These are phyloP conservation scores for Geothlypis trichas DNA, from an alignment of 2,113 vertebrate species.

Conservation along the genomic window DNA sequence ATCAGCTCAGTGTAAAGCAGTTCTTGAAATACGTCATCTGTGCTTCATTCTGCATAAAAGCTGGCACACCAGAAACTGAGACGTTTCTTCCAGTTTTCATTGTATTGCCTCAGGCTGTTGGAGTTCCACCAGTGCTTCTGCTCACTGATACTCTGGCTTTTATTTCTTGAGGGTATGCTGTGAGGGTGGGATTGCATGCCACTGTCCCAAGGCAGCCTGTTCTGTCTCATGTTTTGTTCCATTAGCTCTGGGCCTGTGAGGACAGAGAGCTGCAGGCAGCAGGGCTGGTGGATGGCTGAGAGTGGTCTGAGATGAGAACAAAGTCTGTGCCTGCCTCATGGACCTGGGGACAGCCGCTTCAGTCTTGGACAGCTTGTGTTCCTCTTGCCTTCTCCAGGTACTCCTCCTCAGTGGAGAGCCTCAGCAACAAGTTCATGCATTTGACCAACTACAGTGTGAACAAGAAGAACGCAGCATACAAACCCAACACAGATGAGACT, in stretches of 20 bases:
- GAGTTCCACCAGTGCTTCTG: not conserved
- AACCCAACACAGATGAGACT: constrained; percentile 86
- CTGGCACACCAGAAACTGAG: not conserved
- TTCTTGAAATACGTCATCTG: not conserved
- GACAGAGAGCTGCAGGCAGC: not conserved
- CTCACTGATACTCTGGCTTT: not conserved
- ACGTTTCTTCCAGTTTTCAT: not conserved
- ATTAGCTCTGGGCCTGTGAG: not conserved
- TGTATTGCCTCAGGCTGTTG: not conserved
- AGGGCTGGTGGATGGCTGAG: not conserved
- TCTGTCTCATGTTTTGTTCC: not conserved
- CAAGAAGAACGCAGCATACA: constrained; percentile 92
- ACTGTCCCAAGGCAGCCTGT: not conserved
- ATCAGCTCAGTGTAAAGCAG: not conserved
- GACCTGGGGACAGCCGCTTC: not conserved
- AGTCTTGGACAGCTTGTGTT: not conserved
- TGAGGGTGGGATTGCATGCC: not conserved
- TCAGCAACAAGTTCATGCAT: constrained; percentile 96
- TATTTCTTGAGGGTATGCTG: not conserved
- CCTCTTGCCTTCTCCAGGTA: constrained; percentile 76
- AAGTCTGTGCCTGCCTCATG: not conserved
- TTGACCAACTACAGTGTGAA: constrained; percentile 99
- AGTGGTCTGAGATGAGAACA: not conserved
- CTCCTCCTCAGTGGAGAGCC: constrained; percentile 93
- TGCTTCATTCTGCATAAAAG: not conserved